Evolutionary conservation across 2,888 invertebrate genomes (phyloP).

Genomic region (Bellardia pandia): DNA sequence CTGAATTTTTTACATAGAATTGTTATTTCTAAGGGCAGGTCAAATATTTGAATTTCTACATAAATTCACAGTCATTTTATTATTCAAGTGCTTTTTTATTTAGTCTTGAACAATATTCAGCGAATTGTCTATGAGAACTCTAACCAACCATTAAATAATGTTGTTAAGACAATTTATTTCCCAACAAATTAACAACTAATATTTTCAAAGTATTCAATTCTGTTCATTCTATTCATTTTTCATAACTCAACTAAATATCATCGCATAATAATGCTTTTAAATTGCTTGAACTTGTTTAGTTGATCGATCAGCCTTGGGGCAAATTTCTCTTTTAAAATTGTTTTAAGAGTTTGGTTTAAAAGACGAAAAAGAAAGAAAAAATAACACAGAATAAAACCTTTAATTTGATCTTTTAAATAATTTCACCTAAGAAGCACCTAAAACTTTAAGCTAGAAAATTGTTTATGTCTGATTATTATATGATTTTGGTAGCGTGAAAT

Average conservation of each 20-base stretch:
- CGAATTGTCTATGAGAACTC: too few relatives aligned
- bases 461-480: neutral
- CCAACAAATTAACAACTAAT: too few relatives aligned
- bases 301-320: slow-evolving; percentile 47
- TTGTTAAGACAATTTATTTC: too few relatives aligned
- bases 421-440: neutral
- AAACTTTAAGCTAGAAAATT: slow-evolving; percentile 22
- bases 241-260: neutral
- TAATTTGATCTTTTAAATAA: slow-evolving; percentile 12
- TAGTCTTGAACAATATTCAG: too few relatives aligned
- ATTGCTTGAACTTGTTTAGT: slow-evolving; percentile 42
- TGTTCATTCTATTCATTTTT: neutral
- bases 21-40: too few relatives aligned
- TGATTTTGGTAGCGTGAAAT: neutral
- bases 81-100: too few relatives aligned
- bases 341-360: neutral
- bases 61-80: too few relatives aligned
- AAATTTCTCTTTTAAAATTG: slow-evolving; percentile 53
- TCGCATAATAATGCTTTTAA: neutral
- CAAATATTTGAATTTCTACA: too few relatives aligned
- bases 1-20: too few relatives aligned
- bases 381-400: slow-evolving; percentile 7
- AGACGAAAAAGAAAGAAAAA: neutral
- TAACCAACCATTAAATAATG: too few relatives aligned
- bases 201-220: neutral